Conservation (phyloP, 2,888 invertebrate species). For the Alcis repandata region DNA sequence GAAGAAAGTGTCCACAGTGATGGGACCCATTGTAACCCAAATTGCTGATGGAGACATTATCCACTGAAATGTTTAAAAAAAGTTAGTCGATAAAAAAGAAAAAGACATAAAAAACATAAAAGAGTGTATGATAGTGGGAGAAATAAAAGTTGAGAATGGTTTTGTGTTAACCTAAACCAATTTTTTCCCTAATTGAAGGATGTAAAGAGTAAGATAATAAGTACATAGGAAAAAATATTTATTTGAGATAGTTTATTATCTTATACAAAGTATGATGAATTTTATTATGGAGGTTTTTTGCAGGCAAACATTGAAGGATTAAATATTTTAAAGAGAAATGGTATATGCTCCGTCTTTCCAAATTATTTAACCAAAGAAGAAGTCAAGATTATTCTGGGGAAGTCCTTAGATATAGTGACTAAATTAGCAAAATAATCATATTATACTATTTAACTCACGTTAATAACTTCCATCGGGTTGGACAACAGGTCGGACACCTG, state of each 20-base stretch:
- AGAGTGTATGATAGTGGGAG: neutral
- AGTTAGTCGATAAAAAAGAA: too few relatives aligned
- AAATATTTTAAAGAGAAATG: too few relatives aligned
- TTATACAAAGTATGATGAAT: too few relatives aligned
- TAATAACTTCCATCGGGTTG: conserved; percentile 57
- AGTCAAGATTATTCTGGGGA: too few relatives aligned
- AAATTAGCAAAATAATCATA: neutral
- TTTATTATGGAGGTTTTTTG: too few relatives aligned
- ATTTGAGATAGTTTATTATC: too few relatives aligned
- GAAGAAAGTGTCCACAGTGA: conserved; percentile 89
- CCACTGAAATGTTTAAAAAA: conserved; percentile 60
- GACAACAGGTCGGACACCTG: conserved; percentile 49
- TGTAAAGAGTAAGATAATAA: neutral
- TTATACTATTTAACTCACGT: conserved; percentile 52
- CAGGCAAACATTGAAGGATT: too few relatives aligned
- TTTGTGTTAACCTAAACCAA: too few relatives aligned
- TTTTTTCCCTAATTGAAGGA: neutral
- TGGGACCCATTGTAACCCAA: conserved; percentile 74
- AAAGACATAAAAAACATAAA: neutral
- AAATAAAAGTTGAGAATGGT: neutral
- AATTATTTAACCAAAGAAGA: too few relatives aligned
- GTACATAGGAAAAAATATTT: too few relatives aligned
- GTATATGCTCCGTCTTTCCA: too few relatives aligned
- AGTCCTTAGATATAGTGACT: too few relatives aligned
- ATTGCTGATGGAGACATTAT: conserved; percentile 57